Evolutionary conservation across 2,888 invertebrate species (phyloP).

Genomic region (Boloria euphrosyne): DNA sequence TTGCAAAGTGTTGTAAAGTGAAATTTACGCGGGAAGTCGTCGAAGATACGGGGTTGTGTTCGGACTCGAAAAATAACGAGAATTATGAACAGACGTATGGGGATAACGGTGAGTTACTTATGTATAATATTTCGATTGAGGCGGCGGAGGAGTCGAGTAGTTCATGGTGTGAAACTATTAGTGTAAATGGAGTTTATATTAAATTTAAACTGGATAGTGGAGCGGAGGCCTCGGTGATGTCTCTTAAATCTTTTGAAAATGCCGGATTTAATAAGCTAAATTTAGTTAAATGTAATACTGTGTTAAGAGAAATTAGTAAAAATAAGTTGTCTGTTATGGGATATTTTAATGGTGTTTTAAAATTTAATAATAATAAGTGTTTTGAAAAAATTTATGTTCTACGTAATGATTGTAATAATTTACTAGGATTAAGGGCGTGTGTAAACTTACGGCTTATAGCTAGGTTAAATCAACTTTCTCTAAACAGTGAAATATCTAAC

Average conservation of each 20-base stretch:
- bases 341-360: background rate
- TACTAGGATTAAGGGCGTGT: too few relatives aligned
- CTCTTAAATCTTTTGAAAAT: background rate
- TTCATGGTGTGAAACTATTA: background rate
- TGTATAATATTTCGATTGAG: background rate
- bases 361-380: background rate
- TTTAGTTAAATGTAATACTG: conserved; percentile 1
- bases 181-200: conserved; percentile 1
- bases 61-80: background rate
- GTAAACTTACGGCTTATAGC: background rate
- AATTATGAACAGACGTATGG: background rate
- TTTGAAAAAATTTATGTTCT: conserved; percentile 16
- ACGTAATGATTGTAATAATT: conserved; percentile 11
- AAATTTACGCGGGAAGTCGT: background rate
- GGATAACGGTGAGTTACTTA: background rate
- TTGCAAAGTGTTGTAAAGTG: background rate
- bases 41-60: background rate
- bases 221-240: background rate
- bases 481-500: background rate
- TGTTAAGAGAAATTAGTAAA: background rate
- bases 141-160: background rate
- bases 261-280: background rate
- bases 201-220: background rate
- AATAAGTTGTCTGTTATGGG: background rate
- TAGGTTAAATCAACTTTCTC: background rate